A percentile compares a stretch with the other conserved stretches of the same genome.
Conservation (phyloP, 2,888 invertebrate species). For the Podotricha telesiphe region DNA sequence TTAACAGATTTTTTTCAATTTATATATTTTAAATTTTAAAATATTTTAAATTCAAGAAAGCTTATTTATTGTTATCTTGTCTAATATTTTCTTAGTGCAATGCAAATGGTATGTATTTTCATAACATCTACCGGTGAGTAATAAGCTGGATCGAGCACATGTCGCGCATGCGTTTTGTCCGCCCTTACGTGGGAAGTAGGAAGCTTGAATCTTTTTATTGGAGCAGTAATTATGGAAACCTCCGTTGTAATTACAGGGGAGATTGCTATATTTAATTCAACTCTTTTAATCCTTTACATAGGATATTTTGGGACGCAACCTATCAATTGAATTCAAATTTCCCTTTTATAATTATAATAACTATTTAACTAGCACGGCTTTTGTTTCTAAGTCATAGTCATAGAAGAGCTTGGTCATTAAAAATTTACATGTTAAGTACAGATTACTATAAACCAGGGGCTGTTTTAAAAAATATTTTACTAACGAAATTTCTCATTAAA, state of each 20-base stretch:
- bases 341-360: conserved; percentile 15
- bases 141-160: conserved; percentile 78
- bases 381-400: neutral
- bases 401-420: neutral
- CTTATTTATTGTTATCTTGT: neutral
- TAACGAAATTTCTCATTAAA: too few relatives aligned
- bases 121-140: conserved; percentile 65
- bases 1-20: too few relatives aligned
- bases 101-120: conserved; percentile 57
- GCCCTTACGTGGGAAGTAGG: conserved; percentile 77
- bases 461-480: too few relatives aligned
- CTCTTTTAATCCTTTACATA: conserved; percentile 62
- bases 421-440: neutral
- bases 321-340: conserved; percentile 21
- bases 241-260: conserved; percentile 80
- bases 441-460: too few relatives aligned
- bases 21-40: neutral
- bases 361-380: neutral
- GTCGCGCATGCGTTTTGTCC: conserved; percentile 60
- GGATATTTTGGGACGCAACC: conserved; percentile 23
- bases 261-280: conserved; percentile 82
- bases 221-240: conserved; percentile 79
- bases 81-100: conserved; percentile 45
- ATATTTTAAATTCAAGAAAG: neutral
- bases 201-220: conserved; percentile 79